Percentiles rank a stretch among this genome's conserved stretches.
Evolutionary conservation across 2,797 vertebrate species (phyloP).

Genomic region (Pangasius sanitwongsei): DNA sequence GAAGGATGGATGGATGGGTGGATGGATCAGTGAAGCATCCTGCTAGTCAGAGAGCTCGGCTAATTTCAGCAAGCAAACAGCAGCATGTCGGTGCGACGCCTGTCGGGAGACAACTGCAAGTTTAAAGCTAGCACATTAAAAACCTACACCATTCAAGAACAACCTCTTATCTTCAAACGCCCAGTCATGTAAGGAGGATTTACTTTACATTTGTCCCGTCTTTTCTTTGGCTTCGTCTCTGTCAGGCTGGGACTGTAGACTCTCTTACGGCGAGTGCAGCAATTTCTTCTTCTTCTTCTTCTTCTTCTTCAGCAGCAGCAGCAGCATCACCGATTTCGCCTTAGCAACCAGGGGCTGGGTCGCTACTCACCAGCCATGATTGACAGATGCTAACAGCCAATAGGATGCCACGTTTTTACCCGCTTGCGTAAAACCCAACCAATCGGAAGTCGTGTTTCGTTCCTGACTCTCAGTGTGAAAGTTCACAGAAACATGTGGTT

Average conservation of each 20-base stretch:
- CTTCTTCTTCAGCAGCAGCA: constrained; percentile 60
- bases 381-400: constrained; percentile 64
- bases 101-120: constrained; percentile 71
- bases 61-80: constrained; percentile 49
- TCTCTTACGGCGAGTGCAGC: constrained; percentile 58
- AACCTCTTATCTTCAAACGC: constrained; percentile 22
- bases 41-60: constrained; percentile 56
- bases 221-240: constrained; percentile 52
- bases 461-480: constrained; percentile 55
- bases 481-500: constrained; percentile 61
- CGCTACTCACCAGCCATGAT: constrained; percentile 51
- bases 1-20: background rate
- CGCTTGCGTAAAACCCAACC: constrained; percentile 59
- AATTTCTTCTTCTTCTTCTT: constrained; percentile 55
- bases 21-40: constrained; percentile 18
- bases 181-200: constrained; percentile 32
- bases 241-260: constrained; percentile 51
- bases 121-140: constrained; percentile 62
- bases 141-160: constrained; percentile 59
- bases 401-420: constrained; percentile 50
- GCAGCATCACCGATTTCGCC: constrained; percentile 66
- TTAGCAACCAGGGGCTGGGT: constrained; percentile 73
- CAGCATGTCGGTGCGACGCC: constrained; percentile 68
- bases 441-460: constrained; percentile 58
- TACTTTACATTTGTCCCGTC: constrained; percentile 52